Evolutionary conservation across 2,888 invertebrate species (phyloP).

Genomic region (Chirona hameri): DNA sequence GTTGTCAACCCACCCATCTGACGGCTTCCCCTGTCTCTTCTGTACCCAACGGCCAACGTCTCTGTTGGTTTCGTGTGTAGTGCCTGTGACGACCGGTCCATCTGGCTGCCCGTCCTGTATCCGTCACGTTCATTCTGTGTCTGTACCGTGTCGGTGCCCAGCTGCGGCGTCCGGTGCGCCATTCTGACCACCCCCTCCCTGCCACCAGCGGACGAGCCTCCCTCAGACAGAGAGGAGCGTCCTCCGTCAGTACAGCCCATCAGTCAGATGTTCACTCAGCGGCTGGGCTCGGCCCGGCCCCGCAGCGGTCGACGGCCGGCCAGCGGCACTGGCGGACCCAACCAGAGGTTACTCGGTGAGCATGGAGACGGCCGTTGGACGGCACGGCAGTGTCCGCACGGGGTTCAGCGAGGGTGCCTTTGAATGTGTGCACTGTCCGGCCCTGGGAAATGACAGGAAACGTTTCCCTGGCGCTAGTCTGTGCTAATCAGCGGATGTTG

Average conservation of each 20-base stretch:
- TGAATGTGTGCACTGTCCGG: too few relatives aligned
- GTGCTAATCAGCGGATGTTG: too few relatives aligned
- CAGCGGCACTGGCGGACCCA: neutral
- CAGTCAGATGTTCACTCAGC: constrained; percentile 22
- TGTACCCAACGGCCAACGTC: too few relatives aligned
- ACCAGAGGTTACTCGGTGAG: neutral
- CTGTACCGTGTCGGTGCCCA: too few relatives aligned
- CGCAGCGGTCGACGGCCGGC: neutral
- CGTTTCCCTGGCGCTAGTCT: too few relatives aligned
- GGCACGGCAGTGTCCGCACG: neutral
- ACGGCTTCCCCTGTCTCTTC: too few relatives aligned
- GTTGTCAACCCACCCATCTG: too few relatives aligned
- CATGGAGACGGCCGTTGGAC: neutral
- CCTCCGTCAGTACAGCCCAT: neutral
- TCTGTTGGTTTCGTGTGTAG: too few relatives aligned
- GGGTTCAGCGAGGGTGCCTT: neutral
- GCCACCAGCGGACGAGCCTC: neutral
- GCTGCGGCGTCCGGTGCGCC: too few relatives aligned
- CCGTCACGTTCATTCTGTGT: too few relatives aligned
- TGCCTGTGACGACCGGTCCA: neutral
- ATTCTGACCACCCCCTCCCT: neutral
- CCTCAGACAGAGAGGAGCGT: neutral
- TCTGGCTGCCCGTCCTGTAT: neutral
- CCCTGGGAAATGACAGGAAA: too few relatives aligned
- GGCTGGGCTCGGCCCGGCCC: constrained; percentile 3